These are phyloP conservation scores for Mayetiola destructor DNA, from an alignment of 2,888 invertebrate species.

Conservation along the genomic window DNA sequence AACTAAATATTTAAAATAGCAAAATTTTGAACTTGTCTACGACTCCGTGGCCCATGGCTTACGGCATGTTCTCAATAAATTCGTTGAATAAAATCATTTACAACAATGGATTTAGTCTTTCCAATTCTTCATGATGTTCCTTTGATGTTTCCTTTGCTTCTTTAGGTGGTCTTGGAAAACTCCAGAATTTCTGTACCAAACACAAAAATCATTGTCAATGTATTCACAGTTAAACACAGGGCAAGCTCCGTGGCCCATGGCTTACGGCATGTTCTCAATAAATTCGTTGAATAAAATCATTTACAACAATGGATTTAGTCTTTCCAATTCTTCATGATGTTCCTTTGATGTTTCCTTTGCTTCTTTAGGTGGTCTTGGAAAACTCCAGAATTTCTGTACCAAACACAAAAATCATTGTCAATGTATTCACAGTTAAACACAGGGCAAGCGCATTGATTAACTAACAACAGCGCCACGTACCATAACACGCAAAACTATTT, in stretches of 20 bases:
- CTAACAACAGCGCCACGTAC: background rate
- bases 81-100: background rate
- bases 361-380: slow-evolving; percentile 27
- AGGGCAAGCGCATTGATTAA: background rate
- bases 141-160: background rate
- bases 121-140: slow-evolving; percentile 16
- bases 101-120: slow-evolving; percentile 23
- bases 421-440: no score
- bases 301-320: slow-evolving; percentile 22
- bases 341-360: background rate
- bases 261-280: background rate
- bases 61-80: background rate
- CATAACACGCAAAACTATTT: no score
- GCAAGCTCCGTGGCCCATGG: background rate
- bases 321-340: slow-evolving; percentile 18
- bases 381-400: slow-evolving; percentile 33
- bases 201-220: background rate
- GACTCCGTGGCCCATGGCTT: background rate
- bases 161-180: slow-evolving; percentile 29
- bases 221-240: no score
- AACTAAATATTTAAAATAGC: no score
- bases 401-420: background rate
- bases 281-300: background rate
- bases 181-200: slow-evolving; percentile 32
- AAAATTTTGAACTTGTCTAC: no score